phyloP scores from a whole-genome alignment of 2,888 invertebrate genomes.

The Megamerina dolium region DNA sequence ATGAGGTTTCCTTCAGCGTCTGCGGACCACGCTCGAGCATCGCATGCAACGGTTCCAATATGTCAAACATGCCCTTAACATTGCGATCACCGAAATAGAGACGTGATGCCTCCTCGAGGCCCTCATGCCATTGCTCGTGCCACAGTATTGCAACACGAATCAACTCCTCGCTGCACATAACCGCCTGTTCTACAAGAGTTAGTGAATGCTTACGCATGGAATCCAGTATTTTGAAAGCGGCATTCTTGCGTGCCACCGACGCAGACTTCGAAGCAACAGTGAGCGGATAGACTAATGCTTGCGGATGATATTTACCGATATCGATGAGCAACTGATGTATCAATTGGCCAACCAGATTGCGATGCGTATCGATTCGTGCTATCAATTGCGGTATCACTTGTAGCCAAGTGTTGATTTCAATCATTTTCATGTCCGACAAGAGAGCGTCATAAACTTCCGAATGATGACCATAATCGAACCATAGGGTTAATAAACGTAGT shows the following conservation, averaged over 20 bases:
- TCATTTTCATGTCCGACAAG: slow-evolving; percentile 82
- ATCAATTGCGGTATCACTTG: slow-evolving; percentile 99
- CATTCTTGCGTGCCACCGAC: slow-evolving; percentile 73
- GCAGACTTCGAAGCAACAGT: slow-evolving; percentile 96
- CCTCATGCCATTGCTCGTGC: slow-evolving; percentile 99
- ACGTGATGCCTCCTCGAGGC: slow-evolving; percentile 87
- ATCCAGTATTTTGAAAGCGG: slow-evolving; percentile 90
- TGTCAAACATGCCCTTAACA: slow-evolving; percentile 93
- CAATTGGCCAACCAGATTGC: slow-evolving; percentile 79
- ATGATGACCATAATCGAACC: slow-evolving; percentile 97
- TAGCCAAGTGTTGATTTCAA: slow-evolving; percentile 97
- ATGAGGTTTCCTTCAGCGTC: slow-evolving; percentile 94
- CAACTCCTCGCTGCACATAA: slow-evolving; percentile 93
- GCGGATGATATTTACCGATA: slow-evolving; percentile 96
- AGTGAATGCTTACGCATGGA: slow-evolving; percentile 94
- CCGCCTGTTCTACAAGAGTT: slow-evolving; percentile 87
- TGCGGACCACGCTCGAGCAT: slow-evolving; percentile 92
- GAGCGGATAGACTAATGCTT: slow-evolving; percentile 93
- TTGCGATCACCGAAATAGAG: slow-evolving; percentile 95
- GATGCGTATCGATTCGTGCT: slow-evolving; percentile 91
- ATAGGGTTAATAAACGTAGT: slow-evolving; percentile 85
- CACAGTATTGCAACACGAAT: slow-evolving; percentile 97
- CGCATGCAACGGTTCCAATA: slow-evolving; percentile 88
- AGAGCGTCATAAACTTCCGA: slow-evolving; percentile 91
- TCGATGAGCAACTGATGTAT: slow-evolving; percentile 92